phyloP scores from a whole-genome alignment of 2,888 invertebrate genomes.

The Uloborus plumipes region DNA sequence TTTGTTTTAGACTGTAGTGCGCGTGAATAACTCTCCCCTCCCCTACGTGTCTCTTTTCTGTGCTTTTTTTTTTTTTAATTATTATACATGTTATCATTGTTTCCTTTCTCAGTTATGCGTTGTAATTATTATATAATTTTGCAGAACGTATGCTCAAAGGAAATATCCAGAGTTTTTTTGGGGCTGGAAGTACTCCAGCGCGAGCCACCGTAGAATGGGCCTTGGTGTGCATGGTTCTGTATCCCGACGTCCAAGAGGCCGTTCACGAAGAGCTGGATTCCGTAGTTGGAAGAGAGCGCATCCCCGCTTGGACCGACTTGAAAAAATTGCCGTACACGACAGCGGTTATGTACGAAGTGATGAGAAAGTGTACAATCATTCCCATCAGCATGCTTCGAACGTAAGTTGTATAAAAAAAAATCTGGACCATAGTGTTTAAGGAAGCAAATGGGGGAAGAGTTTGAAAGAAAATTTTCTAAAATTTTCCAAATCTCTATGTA shows the following conservation, averaged over 20 bases:
- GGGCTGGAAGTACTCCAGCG: conserved; percentile 65
- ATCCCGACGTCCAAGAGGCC: conserved; percentile 75
- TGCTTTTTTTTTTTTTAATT: too few relatives aligned
- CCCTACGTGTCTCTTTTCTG: too few relatives aligned
- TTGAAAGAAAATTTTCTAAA: too few relatives aligned
- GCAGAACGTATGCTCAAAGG: conserved; percentile 63
- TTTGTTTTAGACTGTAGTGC: too few relatives aligned
- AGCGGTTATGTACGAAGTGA: conserved; percentile 81
- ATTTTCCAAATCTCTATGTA: too few relatives aligned
- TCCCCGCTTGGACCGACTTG: conserved; percentile 76
- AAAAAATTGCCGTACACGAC: conserved; percentile 84
- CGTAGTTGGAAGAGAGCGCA: conserved; percentile 75
- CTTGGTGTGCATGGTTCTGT: conserved; percentile 76
- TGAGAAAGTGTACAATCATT: conserved; percentile 78
- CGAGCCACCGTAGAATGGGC: conserved; percentile 68
- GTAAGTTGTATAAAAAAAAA: too few relatives aligned
- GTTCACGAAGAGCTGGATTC: conserved; percentile 77
- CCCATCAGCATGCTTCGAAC: conserved; percentile 65
- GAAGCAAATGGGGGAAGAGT: too few relatives aligned
- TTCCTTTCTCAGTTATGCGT: too few relatives aligned
- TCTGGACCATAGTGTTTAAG: too few relatives aligned
- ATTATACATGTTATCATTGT: too few relatives aligned
- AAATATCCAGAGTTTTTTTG: conserved; percentile 62
- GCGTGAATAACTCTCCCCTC: too few relatives aligned
- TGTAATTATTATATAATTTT: too few relatives aligned